phyloP scores from a whole-genome alignment of 2,113 vertebrate genomes.

The Lagenorhynchus albirostris region DNA sequence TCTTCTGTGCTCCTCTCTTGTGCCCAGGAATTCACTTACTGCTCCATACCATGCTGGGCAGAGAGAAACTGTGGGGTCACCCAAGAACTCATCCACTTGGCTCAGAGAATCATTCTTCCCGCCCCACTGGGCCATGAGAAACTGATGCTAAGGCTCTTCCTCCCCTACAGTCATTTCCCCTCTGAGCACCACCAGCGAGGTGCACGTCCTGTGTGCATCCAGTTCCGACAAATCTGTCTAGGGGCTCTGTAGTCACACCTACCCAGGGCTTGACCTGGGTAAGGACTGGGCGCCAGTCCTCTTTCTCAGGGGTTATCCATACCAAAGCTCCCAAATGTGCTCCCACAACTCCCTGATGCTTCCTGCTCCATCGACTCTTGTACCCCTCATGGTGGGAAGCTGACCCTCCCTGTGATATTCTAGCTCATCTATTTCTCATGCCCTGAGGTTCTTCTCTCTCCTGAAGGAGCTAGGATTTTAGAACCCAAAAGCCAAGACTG shows the following conservation, averaged over 20 bases:
- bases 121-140: neutral
- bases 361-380: neutral
- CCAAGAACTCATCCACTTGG: neutral
- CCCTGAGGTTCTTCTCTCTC: neutral
- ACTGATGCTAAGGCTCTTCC: neutral
- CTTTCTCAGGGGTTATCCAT: neutral
- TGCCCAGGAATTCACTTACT: neutral
- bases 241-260: neutral
- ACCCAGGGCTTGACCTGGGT: neutral
- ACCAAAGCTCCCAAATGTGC: neutral
- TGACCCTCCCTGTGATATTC: neutral
- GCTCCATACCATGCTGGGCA: neutral
- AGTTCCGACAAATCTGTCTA: neutral
- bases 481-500: neutral
- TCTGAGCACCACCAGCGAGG: neutral
- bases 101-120: neutral
- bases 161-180: neutral
- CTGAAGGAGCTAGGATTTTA: neutral
- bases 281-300: neutral
- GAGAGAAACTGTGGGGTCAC: neutral
- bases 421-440: neutral
- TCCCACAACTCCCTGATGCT: neutral
- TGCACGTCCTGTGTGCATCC: neutral
- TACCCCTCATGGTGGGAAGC: neutral
- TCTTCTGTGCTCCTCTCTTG: neutral